Conservation (phyloP, 2,113 vertebrate species). For the Neomonachus schauinslandi region DNA sequence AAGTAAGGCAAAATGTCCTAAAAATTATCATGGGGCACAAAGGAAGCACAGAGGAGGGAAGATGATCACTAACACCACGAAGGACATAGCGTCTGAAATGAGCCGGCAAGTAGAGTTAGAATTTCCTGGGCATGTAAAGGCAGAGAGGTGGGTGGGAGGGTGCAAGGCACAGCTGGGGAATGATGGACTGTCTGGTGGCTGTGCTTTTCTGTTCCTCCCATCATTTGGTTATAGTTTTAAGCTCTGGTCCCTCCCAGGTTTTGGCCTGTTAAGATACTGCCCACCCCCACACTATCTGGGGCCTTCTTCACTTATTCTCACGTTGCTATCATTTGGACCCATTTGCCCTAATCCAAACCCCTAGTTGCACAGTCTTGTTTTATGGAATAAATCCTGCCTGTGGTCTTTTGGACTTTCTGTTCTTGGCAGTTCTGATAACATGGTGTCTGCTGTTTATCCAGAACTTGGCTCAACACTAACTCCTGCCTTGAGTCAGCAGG, state of each 20-base stretch:
- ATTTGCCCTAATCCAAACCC: neutral
- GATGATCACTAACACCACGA: neutral
- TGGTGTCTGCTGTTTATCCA: neutral
- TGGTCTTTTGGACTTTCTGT: neutral
- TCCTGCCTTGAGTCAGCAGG: neutral
- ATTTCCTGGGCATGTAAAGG: neutral
- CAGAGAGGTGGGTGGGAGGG: neutral
- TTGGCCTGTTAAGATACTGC: neutral
- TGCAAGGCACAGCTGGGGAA: neutral
- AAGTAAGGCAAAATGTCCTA: neutral
- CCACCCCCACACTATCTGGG: neutral
- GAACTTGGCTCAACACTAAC: neutral
- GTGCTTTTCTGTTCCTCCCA: neutral
- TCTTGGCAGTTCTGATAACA: slow-evolving; percentile 1
- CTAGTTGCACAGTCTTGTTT: neutral
- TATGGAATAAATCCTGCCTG: neutral
- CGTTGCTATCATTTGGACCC: neutral
- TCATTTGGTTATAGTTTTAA: neutral
- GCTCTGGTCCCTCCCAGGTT: neutral
- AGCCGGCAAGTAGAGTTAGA: neutral
- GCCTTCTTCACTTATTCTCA: neutral
- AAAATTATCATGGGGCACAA: neutral
- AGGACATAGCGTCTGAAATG: neutral
- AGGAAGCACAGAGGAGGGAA: neutral
- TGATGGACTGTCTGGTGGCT: neutral